Evolutionary conservation across 2,113 vertebrate species (phyloP), one percentile per base, ranked within the genome.

Genomic region (Python bivittatus): DNA sequence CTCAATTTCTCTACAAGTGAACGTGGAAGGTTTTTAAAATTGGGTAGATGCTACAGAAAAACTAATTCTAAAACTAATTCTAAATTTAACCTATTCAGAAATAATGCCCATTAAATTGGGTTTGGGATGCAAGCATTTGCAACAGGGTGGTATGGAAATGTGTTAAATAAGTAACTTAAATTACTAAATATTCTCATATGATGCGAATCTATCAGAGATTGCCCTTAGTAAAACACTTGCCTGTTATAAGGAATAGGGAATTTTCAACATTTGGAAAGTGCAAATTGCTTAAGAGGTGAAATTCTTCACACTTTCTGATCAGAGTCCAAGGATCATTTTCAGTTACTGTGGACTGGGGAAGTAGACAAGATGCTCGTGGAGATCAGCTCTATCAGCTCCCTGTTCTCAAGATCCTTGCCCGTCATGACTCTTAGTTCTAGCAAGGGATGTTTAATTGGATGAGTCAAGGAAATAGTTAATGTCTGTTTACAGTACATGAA

Each of bases 1-100:
- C 94, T 93, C 25, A 48, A 94, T 94, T 93, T 96, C 94, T 38
- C 94, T 52, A 93, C 93, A 93, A 95, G 92, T 88, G 88, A 85
- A 84, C 86, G 48, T 27, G 72, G 84, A 56, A 85, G 93, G 88
- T n/a, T 92, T 48, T 91, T 72, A 84, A 0, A 88, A 7, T 94
- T 95, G 92, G 61, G 88, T 54, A 57, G 92, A 22, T 88, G 90
- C 0, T 90, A 87, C 91, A 94, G 95, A 61, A 89, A 94, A 94
- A 95, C 56, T 68, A 92, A 1, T 90, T 48, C 10, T 48, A 89
- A 79, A 13, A 27, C 9, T 90, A 23, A 6, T 72, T 84, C 72
- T 84, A 48, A n/a, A 29, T 4, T 27, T 84, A 60, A 84, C 56
- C 48, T 91, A 91, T 29, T 58, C 84, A 25, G 56, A 84, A 84